Percentiles rank a stretch among this genome's conserved stretches.
phyloP scores from a whole-genome alignment of 92 coral and sea anemone species.

The Virgularia gustaviana region DNA sequence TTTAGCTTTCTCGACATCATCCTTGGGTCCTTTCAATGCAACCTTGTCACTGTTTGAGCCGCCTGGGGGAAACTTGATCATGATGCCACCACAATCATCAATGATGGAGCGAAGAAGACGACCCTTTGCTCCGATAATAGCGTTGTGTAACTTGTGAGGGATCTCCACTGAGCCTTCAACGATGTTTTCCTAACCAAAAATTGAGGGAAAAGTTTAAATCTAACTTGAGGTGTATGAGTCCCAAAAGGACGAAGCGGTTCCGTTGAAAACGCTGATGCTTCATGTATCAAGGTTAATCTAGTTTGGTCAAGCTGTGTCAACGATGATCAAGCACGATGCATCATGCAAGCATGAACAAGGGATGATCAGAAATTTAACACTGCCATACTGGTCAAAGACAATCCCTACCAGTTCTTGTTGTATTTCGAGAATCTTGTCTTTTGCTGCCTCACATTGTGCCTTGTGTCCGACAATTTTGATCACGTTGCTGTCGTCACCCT shows the following conservation, averaged over 20 bases:
- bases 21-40: slow-evolving; percentile 91
- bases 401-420: slow-evolving; percentile 86
- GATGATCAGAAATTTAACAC: background rate
- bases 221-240: background rate
- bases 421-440: slow-evolving; percentile 84
- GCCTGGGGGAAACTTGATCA: slow-evolving; percentile 93
- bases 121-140: slow-evolving; percentile 94
- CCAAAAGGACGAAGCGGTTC: background rate
- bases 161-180: slow-evolving; percentile 65
- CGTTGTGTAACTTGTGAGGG: slow-evolving; percentile 86
- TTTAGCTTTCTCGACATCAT: slow-evolving; percentile 96
- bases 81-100: slow-evolving; percentile 99
- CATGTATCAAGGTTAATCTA: background rate
- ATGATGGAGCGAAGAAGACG: slow-evolving; percentile 93
- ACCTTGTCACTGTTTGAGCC: slow-evolving; percentile 92
- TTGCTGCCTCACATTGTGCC: slow-evolving; percentile 86
- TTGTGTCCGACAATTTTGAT: slow-evolving; percentile 92
- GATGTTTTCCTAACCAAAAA: slow-evolving; percentile 82
- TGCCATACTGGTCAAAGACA: no score
- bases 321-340: no score
- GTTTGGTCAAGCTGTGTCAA: background rate
- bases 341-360: background rate
- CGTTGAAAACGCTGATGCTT: background rate
- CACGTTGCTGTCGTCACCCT: slow-evolving; percentile 88
- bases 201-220: background rate